Conservation (phyloP, 2,113 vertebrate species). For the Panurus biarmicus region DNA sequence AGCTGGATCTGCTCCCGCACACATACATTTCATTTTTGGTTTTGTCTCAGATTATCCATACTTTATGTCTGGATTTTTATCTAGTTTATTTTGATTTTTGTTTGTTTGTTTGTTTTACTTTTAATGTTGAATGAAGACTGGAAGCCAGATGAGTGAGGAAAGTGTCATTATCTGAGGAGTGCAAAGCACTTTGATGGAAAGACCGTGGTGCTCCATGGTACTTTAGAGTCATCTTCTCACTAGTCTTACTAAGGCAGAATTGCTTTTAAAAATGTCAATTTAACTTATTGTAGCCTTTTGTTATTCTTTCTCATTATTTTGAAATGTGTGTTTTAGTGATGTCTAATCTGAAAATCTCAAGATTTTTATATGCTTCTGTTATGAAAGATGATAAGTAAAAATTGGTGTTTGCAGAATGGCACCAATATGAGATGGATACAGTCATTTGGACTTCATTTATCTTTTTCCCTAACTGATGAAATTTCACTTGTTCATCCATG, state of each 20-base stretch:
- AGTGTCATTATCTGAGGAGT: background rate
- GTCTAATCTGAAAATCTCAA: background rate
- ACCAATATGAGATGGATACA: background rate
- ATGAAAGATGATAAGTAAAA: background rate
- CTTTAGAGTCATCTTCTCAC: background rate
- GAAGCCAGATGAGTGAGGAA: background rate
- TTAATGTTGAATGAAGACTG: background rate
- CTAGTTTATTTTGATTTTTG: background rate
- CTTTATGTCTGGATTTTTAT: background rate
- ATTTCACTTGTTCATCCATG: background rate
- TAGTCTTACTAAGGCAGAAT: background rate
- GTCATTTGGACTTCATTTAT: too few species aligned
- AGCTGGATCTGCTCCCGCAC: background rate
- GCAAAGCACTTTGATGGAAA: background rate
- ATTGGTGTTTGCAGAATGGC: background rate
- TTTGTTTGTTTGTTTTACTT: background rate
- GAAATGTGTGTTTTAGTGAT: background rate
- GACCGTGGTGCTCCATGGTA: rapidly evolving
- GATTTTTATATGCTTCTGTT: background rate
- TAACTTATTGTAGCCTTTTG: background rate
- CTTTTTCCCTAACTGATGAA: background rate
- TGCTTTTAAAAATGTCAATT: background rate
- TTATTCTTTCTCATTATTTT: background rate
- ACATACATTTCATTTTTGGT: background rate
- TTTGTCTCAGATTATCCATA: background rate